phyloP scores from a whole-genome alignment of 2,888 invertebrate genomes.

The Conistra vaccinii region DNA sequence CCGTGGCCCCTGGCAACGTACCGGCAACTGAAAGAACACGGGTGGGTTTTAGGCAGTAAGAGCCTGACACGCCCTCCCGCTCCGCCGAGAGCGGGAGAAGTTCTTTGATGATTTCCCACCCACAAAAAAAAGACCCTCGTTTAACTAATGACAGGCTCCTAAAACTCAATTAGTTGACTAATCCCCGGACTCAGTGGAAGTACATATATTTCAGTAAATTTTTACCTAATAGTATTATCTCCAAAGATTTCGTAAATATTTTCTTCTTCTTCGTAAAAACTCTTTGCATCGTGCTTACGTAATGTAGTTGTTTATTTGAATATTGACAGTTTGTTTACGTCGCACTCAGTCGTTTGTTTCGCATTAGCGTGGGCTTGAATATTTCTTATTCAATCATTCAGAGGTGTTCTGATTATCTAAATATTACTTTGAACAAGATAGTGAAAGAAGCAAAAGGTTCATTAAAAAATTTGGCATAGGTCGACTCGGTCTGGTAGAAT shows the following conservation, averaged over 20 bases:
- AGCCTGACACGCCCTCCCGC: no score
- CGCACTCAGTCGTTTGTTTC: conserved; percentile 48
- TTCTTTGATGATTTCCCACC: no score
- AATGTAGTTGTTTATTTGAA: conserved; percentile 36
- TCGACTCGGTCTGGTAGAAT: background rate
- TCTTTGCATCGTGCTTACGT: conserved; percentile 15
- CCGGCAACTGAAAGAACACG: no score
- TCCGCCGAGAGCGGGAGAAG: no score
- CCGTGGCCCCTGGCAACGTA: no score
- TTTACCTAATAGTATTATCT: background rate
- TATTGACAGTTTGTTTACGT: conserved; percentile 54
- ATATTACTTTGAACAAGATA: conserved; percentile 4
- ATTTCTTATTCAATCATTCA: conserved; percentile 45
- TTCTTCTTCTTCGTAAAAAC: background rate
- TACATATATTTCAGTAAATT: background rate
- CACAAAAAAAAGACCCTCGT: no score
- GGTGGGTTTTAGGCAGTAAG: no score
- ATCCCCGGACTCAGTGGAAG: conserved; percentile 14
- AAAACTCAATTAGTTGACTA: conserved; percentile 51
- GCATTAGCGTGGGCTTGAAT: conserved; percentile 45
- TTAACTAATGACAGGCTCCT: conserved; percentile 32
- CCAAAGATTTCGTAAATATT: conserved; percentile 11
- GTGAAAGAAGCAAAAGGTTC: background rate
- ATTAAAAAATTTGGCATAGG: background rate
- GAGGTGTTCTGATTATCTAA: conserved; percentile 11